A percentile compares a stretch with the other conserved stretches of the same genome.
phyloP scores from a whole-genome alignment of 2,113 vertebrate species.

The Capreolus pygargus region DNA sequence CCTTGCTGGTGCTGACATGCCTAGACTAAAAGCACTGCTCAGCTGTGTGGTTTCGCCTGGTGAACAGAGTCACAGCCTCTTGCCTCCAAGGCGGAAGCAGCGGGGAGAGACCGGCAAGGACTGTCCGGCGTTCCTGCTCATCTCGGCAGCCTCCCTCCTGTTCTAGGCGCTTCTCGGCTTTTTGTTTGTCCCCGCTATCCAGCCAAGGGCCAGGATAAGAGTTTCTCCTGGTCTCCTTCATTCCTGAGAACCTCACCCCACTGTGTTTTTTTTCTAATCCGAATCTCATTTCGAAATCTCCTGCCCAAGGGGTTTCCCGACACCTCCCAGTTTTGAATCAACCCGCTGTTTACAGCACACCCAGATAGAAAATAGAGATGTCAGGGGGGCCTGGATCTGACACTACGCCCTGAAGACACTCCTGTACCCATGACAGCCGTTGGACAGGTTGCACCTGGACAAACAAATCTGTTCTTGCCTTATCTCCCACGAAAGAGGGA shows the following conservation, averaged over 20 bases:
- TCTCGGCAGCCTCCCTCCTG: background rate
- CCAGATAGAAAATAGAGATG: background rate
- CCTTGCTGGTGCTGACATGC: background rate
- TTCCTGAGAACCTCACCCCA: constrained; percentile 4
- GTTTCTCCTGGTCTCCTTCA: constrained; percentile 4
- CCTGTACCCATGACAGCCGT: background rate
- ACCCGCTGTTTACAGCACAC: constrained; percentile 39
- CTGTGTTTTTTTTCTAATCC: constrained; percentile 20
- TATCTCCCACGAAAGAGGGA: background rate
- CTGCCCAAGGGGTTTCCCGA: constrained; percentile 69
- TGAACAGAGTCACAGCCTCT: background rate
- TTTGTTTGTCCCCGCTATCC: background rate
- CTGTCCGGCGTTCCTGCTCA: background rate
- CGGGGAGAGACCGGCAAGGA: background rate
- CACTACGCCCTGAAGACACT: background rate
- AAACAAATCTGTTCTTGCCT: constrained; percentile 9
- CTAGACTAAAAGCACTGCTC: background rate
- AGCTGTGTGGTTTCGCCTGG: background rate
- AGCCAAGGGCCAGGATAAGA: background rate
- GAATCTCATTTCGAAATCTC: constrained; percentile 70
- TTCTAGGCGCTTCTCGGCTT: background rate
- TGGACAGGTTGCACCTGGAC: constrained; percentile 4
- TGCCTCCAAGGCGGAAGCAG: background rate
- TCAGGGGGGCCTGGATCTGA: constrained; percentile 26
- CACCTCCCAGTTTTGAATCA: constrained; percentile 55